Conservation (phyloP, 2,888 invertebrate species). For the Anthoptus insignis region DNA sequence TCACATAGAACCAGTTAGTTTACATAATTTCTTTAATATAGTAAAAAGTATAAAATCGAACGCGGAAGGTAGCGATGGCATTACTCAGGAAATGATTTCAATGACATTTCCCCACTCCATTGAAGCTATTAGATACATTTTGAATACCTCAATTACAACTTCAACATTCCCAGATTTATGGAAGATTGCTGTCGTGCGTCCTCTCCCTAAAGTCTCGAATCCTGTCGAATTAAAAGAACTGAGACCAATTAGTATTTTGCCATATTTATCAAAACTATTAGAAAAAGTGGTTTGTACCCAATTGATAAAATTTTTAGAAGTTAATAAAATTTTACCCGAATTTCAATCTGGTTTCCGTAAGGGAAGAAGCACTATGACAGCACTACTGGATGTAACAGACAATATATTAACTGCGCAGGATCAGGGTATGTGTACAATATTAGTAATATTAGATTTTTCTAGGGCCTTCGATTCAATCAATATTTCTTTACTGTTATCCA, state of each 20-base stretch:
- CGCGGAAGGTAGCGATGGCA: constrained; percentile 20
- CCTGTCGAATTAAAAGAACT: constrained; percentile 40
- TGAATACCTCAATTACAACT: constrained; percentile 31
- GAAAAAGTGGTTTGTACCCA: constrained; percentile 30
- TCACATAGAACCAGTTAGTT: background rate
- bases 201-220: constrained; percentile 40
- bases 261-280: constrained; percentile 5
- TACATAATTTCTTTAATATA: background rate
- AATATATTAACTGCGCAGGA: no score
- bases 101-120: constrained; percentile 28
- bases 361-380: no score
- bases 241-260: constrained; percentile 42
- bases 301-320: background rate
- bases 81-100: constrained; percentile 27
- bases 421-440: no score
- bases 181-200: constrained; percentile 39
- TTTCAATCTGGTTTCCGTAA: no score
- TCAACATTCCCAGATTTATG: constrained; percentile 32
- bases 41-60: constrained; percentile 19
- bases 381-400: no score
- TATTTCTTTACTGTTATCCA: no score
- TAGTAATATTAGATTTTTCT: no score
- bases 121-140: constrained; percentile 20
- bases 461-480: no score
- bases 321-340: constrained; percentile 1